A percentile compares a stretch with the other conserved stretches of the same genome.
Conservation (phyloP, 1,140 invertebrate species). For the Meloidogyne chitwoodi region DNA sequence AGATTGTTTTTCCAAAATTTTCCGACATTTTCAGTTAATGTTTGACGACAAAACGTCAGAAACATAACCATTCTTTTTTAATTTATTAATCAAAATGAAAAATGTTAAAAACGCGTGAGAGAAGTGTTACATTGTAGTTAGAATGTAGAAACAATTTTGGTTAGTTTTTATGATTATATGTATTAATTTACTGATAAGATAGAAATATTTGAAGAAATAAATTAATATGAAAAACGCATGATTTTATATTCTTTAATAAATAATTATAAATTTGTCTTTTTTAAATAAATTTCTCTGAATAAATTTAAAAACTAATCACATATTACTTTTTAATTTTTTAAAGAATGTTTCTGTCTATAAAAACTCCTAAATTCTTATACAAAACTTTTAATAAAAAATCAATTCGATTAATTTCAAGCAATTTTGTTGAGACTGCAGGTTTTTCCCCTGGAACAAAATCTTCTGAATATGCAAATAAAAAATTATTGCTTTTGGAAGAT, state of each 20-base stretch:
- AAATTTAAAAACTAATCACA: no score
- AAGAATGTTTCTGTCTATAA: background rate
- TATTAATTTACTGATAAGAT: background rate
- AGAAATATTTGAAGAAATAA: background rate
- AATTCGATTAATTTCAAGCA: slow-evolving; percentile 1
- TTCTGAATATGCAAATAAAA: slow-evolving; percentile 28
- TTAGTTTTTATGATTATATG: background rate
- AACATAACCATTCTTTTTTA: background rate
- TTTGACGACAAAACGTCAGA: background rate
- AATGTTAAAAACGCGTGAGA: background rate
- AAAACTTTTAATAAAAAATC: background rate
- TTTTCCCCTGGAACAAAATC: slow-evolving; percentile 25
- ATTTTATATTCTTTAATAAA: no score
- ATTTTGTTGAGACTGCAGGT: slow-evolving; percentile 34
- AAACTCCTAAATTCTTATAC: background rate
- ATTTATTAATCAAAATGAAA: background rate
- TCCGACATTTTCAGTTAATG: background rate
- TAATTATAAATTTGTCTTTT: no score
- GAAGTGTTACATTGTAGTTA: background rate
- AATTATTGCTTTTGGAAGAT: slow-evolving; percentile 37
- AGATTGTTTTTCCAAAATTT: background rate
- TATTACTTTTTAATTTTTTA: background rate
- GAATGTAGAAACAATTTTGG: background rate
- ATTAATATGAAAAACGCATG: background rate
- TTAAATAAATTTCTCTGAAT: no score